These are phyloP conservation scores for Astropecten irregularis DNA, from an alignment of 53 echinoderm and acorn worm species.

Conservation along the genomic window DNA sequence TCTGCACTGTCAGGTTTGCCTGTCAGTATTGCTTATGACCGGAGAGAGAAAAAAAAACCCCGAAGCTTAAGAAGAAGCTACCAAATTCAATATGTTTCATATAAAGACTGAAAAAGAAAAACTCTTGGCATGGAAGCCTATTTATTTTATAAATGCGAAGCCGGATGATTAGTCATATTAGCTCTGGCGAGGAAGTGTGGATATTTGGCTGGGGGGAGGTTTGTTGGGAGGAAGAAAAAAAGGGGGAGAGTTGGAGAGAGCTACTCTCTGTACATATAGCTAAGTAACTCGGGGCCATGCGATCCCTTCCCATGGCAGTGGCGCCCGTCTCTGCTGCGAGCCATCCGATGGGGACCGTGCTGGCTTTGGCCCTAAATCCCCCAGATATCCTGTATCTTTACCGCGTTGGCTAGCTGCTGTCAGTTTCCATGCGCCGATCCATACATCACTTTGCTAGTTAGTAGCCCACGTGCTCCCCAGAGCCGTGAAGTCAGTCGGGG, in stretches of 20 bases:
- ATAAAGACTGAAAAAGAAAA: too few species aligned
- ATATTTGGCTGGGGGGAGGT: neutral
- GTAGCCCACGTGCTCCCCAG: neutral
- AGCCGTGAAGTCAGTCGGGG: neutral
- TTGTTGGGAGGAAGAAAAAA: too few species aligned
- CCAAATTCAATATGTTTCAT: too few species aligned
- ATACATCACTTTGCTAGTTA: neutral
- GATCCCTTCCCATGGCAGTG: neutral
- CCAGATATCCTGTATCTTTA: slow-evolving; percentile 4
- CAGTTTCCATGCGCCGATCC: neutral
- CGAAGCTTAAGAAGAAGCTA: too few species aligned
- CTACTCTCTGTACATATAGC: neutral
- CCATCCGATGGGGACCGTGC: neutral
- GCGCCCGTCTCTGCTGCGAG: slow-evolving; percentile 1
- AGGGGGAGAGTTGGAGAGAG: neutral
- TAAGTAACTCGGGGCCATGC: neutral
- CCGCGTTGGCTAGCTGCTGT: neutral
- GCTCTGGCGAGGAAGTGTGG: slow-evolving; percentile 4
- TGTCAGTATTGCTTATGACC: neutral
- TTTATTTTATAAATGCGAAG: slow-evolving; percentile 25
- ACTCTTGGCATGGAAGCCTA: too few species aligned
- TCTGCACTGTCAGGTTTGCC: neutral
- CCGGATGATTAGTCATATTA: slow-evolving; percentile 38
- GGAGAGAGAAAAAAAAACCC: neutral
- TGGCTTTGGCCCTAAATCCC: neutral